Evolutionary conservation across 2,888 invertebrate species (phyloP), one percentile per base, ranked within the genome.

Genomic region (Lepidocyrtoides sp.): DNA sequence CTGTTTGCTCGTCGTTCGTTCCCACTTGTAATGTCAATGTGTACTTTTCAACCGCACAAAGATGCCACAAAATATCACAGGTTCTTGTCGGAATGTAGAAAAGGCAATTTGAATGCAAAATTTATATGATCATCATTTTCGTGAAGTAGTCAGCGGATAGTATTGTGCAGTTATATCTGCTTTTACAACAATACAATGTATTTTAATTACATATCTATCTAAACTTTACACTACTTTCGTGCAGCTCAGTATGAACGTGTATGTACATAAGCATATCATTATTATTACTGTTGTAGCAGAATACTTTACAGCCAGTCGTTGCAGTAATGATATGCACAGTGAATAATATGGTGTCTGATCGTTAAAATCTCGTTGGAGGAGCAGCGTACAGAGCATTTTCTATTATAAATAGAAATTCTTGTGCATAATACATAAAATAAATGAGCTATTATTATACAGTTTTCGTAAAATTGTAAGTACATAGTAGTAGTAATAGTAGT

Each of bases 51-150:
- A 72, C 72, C 85, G 36, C 72, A 85, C 57, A 85, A 85, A 85
- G 26, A 86, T 75, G 57, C 85, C 72, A 69, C 85, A 32, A 85
- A 69, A 54, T 86, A 29, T 85, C 26, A n/a, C 75, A 75, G 66
- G 20, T 63, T n/a, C n/a, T n/a, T n/a, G n/a, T 79, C n/a, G 29
- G 51, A 79, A 32, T 54, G 54, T 51, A 79, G 17, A 54, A 79
- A 44, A 54, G 51, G 54, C 29, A 17, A 51, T 79, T 51, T 79
- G 20, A 79, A 79, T 79, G 51, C 29, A 79, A 54, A 79, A 51
- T 77, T 51, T 29, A 54, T 36, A n/a, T n/a, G n/a, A n/a, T n/a
- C n/a, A n/a, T n/a, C n/a, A n/a, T n/a, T n/a, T n/a, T n/a, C n/a
- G n/a, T n/a, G n/a, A n/a, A n/a, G n/a, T n/a, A n/a, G n/a, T n/a